Evolutionary conservation across 2,888 invertebrate genomes (phyloP), one percentile per base, ranked within the genome.

Genomic region (Oscheius sp.): DNA sequence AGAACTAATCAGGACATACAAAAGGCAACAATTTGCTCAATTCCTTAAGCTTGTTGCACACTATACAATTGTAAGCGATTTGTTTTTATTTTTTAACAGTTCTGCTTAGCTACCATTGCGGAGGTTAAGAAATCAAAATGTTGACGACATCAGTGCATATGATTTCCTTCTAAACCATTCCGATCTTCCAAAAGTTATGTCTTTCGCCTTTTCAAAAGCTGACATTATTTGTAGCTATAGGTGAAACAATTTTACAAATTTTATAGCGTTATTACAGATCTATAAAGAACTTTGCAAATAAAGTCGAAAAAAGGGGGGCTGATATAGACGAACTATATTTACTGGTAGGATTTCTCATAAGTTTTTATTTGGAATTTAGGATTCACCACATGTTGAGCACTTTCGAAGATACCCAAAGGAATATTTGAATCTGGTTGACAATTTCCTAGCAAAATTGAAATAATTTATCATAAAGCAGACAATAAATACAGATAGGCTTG

Each of bases 321-420:
- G 25, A 31, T 61, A n/a, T n/a, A 4, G 61, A 61, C 15, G 42
- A 61, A n/a, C 17, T 61, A n/a, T 61, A 17, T 29, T 27, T 61
- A 15, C 12, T 25, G 31, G 61, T 45, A 27, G 5, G 45, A 1
- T 4, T 12, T 25, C n/a, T 4, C 8, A 17, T 23, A 25, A 23
- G 3, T 23, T 25, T 23, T 48, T 23, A 6, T 5, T 48, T 25
- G 12, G 20, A 12, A 17, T 29, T 61, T 45, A 61, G 61, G 61
- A 61, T 27, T 25, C 61, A 10, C 61, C 39, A 5, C 61, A 61
- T 29, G 61, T 61, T 15, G 45, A 61, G 17, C 61, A 61, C 61
- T 61, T 45, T 27, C 25, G 61, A 45, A 61, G 45, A 29, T 42
- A 61, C 29, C 61, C 61, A 12, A 42, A 61, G 17, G 61, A 61